phyloP scores from a whole-genome alignment of 2,113 vertebrate genomes.

The Globicephala melas region DNA sequence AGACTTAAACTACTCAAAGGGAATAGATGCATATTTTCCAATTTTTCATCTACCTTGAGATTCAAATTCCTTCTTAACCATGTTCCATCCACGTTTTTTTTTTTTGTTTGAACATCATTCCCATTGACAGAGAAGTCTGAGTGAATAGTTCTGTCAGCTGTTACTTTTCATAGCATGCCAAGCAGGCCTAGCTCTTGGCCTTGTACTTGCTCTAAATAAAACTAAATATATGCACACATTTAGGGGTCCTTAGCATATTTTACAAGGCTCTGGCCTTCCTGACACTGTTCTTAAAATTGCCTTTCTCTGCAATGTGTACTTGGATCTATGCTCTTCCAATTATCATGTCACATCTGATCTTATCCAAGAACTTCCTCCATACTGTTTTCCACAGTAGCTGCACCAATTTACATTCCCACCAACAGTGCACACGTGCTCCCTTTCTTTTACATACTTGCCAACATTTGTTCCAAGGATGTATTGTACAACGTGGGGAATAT shows the following conservation, averaged over 20 bases:
- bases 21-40: not conserved
- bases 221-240: conserved; percentile 24
- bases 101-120: conserved; percentile 3
- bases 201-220: conserved; percentile 10
- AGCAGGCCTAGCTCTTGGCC: not conserved
- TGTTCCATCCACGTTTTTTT: not conserved
- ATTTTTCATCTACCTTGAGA: not conserved
- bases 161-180: conserved; percentile 33
- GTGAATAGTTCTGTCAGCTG: not conserved
- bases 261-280: not conserved
- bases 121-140: not conserved
- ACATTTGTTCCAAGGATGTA: not conserved
- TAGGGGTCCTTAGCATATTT: not conserved
- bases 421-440: not conserved
- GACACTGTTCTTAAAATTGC: not conserved
- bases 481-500: not conserved
- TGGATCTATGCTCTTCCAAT: not conserved
- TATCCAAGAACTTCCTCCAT: conserved; percentile 5
- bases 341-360: not conserved
- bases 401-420: not conserved
- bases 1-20: not conserved
- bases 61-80: conserved; percentile 41
- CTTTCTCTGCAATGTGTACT: not conserved
- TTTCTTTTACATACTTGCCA: not conserved
- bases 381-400: not conserved